Base-by-base conservation (phyloP, 2,888 invertebrate genomes). In the Aphelenchoides bicaudatus region DNA sequence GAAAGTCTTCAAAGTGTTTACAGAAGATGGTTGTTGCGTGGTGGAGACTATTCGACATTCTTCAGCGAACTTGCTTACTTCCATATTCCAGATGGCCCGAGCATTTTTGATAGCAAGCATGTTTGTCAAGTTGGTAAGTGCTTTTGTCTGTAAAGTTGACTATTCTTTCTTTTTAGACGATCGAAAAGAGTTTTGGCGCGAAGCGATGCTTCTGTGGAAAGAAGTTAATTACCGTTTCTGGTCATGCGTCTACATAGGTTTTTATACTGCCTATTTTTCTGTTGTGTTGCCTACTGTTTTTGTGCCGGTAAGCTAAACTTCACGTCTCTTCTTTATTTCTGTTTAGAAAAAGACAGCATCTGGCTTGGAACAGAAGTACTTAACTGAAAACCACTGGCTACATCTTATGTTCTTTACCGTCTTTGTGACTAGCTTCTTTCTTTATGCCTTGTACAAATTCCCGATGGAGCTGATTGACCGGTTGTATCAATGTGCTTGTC, bases 261-360 rank as follows among this genome's bases (percentile, higher is more conserved):
- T 91, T 39, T 81, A 89, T 4, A 88, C 88, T 70, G 88, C 90
- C 0, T 92, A 91, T 79, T 91, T 90, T 79, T 86, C 89, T 39
- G 88, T 89, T 57, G 88, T 91, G 77, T 85, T 92, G 58, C 92
- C 92, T 0, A 88, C 89, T 75, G 88, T 88, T 79, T 90, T 92
- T 83, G 88, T 89, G 30, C 88, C 88, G 84, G 89, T 89, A 74
- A 19, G 51, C 55, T 34, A 16, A 52, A 39, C 55, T 48, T 28
- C 10, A 19, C 16, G 37, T 60, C 47, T 10, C 28, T 60, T 4
- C 38, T 2, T 47, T 61, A 21, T 28, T 2, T 30, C 16, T 57
- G 23, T 66, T 63, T 59, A 75, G 75, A 65, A 59, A 52, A 68
- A 67, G 65, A 72, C 76, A 1, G 59, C 58, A 4, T 62, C 59